Evolutionary conservation across 2,888 invertebrate species (phyloP).

Genomic region (Phengaris arion): DNA sequence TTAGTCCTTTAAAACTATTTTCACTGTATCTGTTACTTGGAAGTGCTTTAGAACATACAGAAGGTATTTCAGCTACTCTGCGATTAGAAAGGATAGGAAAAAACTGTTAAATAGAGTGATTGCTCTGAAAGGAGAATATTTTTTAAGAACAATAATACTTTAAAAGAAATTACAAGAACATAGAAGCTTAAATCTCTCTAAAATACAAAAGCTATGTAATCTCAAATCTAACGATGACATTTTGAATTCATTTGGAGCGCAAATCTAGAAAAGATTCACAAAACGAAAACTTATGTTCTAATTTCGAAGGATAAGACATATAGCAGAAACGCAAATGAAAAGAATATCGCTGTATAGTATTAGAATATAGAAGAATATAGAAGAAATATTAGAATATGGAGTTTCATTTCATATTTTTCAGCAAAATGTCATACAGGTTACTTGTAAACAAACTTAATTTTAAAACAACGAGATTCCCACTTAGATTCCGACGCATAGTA

Average conservation of each 20-base stretch:
- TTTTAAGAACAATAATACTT: too few relatives aligned
- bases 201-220: background rate
- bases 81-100: background rate
- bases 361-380: background rate
- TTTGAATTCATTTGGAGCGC: conserved; percentile 4
- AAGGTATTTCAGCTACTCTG: background rate
- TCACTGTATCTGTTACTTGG: conserved; percentile 39
- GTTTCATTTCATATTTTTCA: background rate
- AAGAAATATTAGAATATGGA: too few relatives aligned
- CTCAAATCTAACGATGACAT: background rate
- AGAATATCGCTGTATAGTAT: background rate
- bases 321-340: background rate
- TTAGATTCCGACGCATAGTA: background rate
- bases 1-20: conserved; percentile 51
- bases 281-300: conserved; percentile 14
- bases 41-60: conserved; percentile 21
- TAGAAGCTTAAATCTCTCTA: background rate
- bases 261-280: conserved; percentile 1
- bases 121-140: too few relatives aligned
- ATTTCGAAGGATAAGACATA: conserved; percentile 1
- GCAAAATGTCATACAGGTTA: background rate
- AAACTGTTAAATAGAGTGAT: too few relatives aligned
- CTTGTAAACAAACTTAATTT: background rate
- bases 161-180: too few relatives aligned
- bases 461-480: background rate